Percentiles rank a stretch among this genome's conserved stretches.
Conservation (phyloP, 2,113 vertebrate genomes). For the Mungos mungo region DNA sequence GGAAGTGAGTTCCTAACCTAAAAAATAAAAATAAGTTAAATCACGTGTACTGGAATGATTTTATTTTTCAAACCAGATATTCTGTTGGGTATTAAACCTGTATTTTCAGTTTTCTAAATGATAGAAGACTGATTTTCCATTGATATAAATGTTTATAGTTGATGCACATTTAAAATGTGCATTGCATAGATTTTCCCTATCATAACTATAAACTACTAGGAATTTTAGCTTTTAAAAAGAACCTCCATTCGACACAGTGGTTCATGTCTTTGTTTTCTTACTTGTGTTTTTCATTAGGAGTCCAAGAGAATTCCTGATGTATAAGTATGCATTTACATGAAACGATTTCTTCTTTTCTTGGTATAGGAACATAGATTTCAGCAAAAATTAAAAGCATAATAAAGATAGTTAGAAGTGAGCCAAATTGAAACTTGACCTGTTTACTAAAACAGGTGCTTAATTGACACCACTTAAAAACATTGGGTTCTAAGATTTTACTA, state of each 20-base stretch:
- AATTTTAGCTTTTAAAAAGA: neutral
- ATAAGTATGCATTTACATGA: neutral
- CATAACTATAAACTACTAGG: neutral
- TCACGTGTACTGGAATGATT: neutral
- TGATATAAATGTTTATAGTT: neutral
- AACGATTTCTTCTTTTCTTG: neutral
- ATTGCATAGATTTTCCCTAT: neutral
- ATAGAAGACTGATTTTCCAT: neutral
- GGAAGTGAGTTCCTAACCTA: slow-evolving; percentile 54
- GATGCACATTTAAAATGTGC: neutral
- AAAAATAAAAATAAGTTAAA: slow-evolving; percentile 22
- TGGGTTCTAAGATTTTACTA: neutral
- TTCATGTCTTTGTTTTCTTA: neutral
- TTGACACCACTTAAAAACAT: neutral
- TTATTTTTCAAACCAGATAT: slow-evolving; percentile 17
- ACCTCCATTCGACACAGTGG: neutral
- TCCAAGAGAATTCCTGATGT: neutral
- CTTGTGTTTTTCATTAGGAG: neutral
- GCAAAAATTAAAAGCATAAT: neutral
- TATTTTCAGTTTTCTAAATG: neutral
- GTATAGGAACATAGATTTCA: neutral
- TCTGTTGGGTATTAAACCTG: neutral
- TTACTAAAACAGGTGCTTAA: neutral
- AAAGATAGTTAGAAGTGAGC: neutral
- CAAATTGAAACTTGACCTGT: neutral